These are phyloP conservation scores for Galago senegalensis DNA, from an alignment of 2,797 vertebrate species.

Conservation along the genomic window DNA sequence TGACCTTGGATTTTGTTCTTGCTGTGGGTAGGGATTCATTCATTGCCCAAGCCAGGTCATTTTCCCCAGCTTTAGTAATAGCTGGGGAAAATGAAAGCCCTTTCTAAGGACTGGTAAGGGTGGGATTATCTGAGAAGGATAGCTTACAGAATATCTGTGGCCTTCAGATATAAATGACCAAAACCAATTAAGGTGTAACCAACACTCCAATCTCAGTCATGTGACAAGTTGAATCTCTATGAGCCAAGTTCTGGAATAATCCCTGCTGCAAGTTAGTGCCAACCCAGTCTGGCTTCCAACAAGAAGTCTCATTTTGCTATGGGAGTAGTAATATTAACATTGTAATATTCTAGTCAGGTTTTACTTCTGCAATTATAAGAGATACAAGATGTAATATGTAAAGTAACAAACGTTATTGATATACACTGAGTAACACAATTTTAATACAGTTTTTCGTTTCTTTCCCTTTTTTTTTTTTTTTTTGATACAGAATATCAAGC, in stretches of 20 bases:
- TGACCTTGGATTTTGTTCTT: slow-evolving; percentile 16
- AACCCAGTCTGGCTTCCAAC: background rate
- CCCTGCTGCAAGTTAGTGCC: background rate
- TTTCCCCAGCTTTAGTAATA: background rate
- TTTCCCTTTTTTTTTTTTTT: too few species aligned
- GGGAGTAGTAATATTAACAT: background rate
- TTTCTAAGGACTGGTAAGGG: background rate
- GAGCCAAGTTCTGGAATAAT: slow-evolving; percentile 27
- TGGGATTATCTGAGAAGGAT: background rate
- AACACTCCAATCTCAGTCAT: background rate
- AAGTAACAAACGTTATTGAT: too few species aligned
- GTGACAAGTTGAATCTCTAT: background rate
- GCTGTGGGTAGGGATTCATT: background rate
- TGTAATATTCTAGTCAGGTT: too few species aligned
- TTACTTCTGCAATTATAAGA: background rate
- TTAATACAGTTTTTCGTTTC: too few species aligned
- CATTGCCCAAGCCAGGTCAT: background rate
- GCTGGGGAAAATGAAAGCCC: background rate
- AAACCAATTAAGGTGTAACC: background rate
- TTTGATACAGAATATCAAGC: too few species aligned
- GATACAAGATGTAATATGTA: too few species aligned
- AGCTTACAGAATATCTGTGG: background rate
- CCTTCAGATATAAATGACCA: background rate
- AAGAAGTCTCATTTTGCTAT: background rate
- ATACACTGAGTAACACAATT: too few species aligned